Evolutionary conservation across 2,888 invertebrate genomes (phyloP).

Genomic region (Troides oblongomaculatus): DNA sequence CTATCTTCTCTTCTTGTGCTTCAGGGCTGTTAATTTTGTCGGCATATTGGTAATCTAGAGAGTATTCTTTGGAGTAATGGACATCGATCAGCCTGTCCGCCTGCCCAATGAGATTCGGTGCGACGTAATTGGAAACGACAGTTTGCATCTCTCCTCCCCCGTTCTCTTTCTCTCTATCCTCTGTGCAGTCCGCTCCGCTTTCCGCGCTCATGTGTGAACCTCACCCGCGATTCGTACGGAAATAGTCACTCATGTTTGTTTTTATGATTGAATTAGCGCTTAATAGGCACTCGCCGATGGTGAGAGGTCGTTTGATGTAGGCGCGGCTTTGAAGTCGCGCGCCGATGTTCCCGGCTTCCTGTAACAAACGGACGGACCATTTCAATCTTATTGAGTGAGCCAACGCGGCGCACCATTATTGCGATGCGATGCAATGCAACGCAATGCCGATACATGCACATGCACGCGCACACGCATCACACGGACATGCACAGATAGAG

Average conservation of each 20-base stretch:
- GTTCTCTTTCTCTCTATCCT: constrained; percentile 38
- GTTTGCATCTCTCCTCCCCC: constrained; percentile 64
- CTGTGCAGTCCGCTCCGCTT: constrained; percentile 38
- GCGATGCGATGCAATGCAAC: constrained; percentile 24
- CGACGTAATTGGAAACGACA: constrained; percentile 57
- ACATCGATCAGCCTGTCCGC: constrained; percentile 49
- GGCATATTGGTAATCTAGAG: constrained; percentile 36
- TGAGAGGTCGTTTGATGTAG: constrained; percentile 60
- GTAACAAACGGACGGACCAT: constrained; percentile 61
- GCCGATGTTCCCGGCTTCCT: constrained; percentile 58
- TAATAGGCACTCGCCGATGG: constrained; percentile 58
- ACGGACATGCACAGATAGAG: neutral
- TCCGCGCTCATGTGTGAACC: constrained; percentile 64
- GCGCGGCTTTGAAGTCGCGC: constrained; percentile 59
- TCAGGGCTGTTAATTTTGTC: constrained; percentile 51
- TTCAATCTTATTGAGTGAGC: constrained; percentile 58
- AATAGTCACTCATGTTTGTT: constrained; percentile 72
- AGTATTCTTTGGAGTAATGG: constrained; percentile 38
- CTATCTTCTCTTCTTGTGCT: constrained; percentile 51
- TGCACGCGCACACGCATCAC: too few relatives aligned
- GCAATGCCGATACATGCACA: too few relatives aligned
- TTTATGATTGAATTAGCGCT: constrained; percentile 73
- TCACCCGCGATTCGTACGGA: constrained; percentile 55
- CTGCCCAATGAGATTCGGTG: constrained; percentile 53
- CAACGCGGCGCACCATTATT: constrained; percentile 40